Percentiles rank a stretch among this genome's conserved stretches.
Conservation (phyloP, 2,888 invertebrate species). For the Lithophane semibrunnea region DNA sequence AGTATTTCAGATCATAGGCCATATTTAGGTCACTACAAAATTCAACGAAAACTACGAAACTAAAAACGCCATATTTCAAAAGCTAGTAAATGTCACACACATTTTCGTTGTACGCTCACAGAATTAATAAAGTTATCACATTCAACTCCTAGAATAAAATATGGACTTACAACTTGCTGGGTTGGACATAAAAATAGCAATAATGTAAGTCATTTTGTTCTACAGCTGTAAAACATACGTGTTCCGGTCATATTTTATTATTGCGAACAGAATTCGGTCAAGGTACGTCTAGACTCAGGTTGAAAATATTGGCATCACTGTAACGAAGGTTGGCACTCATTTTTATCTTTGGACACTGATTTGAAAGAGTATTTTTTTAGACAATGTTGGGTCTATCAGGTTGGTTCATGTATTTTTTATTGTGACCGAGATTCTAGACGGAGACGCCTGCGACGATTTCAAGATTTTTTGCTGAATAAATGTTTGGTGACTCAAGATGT, state of each 20-base stretch:
- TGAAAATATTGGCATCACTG: conserved; percentile 60
- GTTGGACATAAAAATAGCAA: conserved; percentile 55
- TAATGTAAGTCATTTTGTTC: conserved; percentile 56
- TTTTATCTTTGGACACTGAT: conserved; percentile 45
- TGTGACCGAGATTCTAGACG: conserved; percentile 12
- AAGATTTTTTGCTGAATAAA: not conserved
- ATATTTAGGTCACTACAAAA: conserved; percentile 24
- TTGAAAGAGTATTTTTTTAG: conserved; percentile 29
- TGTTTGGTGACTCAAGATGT: not conserved
- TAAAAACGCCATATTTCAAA: conserved; percentile 44
- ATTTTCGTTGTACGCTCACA: conserved; percentile 34
- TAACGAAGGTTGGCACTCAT: conserved; percentile 44
- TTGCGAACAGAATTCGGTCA: conserved; percentile 71
- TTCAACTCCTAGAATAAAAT: conserved; percentile 52
- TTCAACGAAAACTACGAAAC: not conserved
- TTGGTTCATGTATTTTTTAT: conserved; percentile 29
- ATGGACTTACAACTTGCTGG: conserved; percentile 36
- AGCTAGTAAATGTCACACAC: conserved; percentile 56
- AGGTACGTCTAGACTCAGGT: conserved; percentile 65
- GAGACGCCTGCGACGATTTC: not conserved
- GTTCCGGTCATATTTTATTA: conserved; percentile 72
- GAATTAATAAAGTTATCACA: conserved; percentile 60
- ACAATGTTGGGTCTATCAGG: not conserved
- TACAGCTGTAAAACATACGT: conserved; percentile 68
- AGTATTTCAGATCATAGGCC: not conserved